phyloP scores from a whole-genome alignment of 1,140 invertebrate species.

The Bombus soroeensis region DNA sequence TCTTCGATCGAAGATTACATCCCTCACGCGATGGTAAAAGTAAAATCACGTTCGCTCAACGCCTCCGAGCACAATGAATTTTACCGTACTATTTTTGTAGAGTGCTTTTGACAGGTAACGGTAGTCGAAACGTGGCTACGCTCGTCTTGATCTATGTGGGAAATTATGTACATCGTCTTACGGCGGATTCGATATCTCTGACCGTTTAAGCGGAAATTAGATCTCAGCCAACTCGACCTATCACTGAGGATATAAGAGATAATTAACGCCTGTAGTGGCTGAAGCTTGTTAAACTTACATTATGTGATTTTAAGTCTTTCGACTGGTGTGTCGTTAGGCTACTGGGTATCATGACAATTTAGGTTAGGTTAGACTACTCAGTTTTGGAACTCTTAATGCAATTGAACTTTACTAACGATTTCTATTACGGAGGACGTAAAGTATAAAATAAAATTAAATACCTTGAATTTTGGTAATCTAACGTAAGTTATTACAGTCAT shows the following conservation, averaged over 20 bases:
- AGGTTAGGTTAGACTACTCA: no score
- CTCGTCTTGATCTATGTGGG: neutral
- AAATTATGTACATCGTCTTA: conserved; percentile 23
- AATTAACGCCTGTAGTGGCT: neutral
- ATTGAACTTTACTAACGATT: no score
- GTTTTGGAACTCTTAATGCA: no score
- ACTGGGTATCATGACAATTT: no score
- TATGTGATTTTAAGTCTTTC: neutral
- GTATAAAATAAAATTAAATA: no score
- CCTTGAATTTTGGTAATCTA: no score
- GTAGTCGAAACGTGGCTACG: conserved; percentile 22
- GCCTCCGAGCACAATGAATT: conserved; percentile 21
- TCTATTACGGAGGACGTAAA: no score
- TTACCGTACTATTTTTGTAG: neutral
- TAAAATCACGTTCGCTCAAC: conserved; percentile 26
- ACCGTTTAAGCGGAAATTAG: conserved; percentile 5
- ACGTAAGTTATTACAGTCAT: no score
- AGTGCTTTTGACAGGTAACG: conserved; percentile 29
- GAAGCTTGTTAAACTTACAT: neutral
- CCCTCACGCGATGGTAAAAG: conserved; percentile 11
- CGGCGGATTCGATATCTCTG: conserved; percentile 16
- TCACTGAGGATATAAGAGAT: neutral
- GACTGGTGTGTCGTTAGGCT: no score
- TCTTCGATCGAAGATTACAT: conserved; percentile 38
- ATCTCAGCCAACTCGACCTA: neutral